A percentile compares a stretch with the other conserved stretches of the same genome.
Evolutionary conservation across 2,113 vertebrate species (phyloP).

Genomic region (Cyprinus carpio): DNA sequence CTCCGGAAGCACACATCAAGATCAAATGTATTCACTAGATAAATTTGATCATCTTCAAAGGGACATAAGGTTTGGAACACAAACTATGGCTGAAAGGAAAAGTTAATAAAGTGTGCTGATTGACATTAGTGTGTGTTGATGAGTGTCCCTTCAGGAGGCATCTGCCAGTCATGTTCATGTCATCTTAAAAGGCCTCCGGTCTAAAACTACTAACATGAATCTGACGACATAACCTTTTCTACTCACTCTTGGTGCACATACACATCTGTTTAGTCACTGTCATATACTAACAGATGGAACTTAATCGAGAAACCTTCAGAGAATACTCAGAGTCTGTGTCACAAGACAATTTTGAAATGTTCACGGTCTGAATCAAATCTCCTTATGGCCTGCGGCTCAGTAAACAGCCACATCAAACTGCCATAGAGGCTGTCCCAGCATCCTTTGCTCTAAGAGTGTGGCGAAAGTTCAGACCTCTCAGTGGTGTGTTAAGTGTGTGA

Average conservation of each 20-base stretch:
- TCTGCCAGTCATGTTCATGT: constrained; percentile 71
- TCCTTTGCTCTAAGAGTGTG: constrained; percentile 9
- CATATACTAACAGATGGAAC: constrained; percentile 10
- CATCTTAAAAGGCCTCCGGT: constrained; percentile 54
- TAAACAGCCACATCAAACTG: not conserved
- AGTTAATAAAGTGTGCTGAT: constrained; percentile 63
- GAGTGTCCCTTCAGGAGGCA: constrained; percentile 64
- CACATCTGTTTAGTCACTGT: constrained; percentile 22
- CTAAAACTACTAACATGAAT: constrained; percentile 50
- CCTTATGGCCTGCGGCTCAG: not conserved
- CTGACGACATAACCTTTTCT: constrained; percentile 53
- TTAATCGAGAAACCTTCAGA: constrained; percentile 9
- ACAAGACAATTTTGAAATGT: constrained; percentile 28
- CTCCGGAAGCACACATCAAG: not conserved
- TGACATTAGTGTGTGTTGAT: constrained; percentile 64
- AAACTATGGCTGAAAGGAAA: constrained; percentile 56
- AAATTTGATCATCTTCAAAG: not conserved
- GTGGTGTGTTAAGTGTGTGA: not conserved
- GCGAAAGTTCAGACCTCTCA: constrained; percentile 7
- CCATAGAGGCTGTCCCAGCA: not conserved
- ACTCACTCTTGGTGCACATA: not conserved
- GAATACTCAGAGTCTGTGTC: not conserved
- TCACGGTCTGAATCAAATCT: constrained; percentile 18
- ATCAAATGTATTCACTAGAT: not conserved
- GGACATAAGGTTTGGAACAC: not conserved